Conservation (phyloP, 1,140 invertebrate genomes). For the Leptinotarsa undecemlineata region DNA sequence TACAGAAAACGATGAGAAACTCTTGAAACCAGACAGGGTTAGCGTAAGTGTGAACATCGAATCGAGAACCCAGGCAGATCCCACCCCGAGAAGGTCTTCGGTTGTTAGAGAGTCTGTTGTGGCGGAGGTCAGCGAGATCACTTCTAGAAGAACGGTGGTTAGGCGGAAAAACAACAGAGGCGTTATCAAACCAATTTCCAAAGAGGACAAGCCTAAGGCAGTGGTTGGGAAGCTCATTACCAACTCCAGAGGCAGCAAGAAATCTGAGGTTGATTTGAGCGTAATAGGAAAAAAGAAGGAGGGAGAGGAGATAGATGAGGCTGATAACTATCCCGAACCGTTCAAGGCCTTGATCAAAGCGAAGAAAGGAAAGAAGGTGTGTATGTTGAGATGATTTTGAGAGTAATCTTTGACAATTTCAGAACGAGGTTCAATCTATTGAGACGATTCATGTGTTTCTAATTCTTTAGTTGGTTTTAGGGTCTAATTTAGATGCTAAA, state of each 20-base stretch:
- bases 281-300: slow-evolving; percentile 34
- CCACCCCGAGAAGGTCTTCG: slow-evolving; percentile 10
- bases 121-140: slow-evolving; percentile 48
- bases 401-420: too few species aligned
- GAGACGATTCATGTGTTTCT: too few species aligned
- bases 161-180: slow-evolving; percentile 35
- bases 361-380: slow-evolving; percentile 42
- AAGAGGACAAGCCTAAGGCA: slow-evolving; percentile 24
- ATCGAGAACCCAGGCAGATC: slow-evolving; percentile 27
- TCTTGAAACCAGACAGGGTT: slow-evolving; percentile 20
- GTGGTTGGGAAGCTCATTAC: not conserved
- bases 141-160: slow-evolving; percentile 45
- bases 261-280: slow-evolving; percentile 30
- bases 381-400: too few species aligned
- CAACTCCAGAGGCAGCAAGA: slow-evolving; percentile 35
- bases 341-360: slow-evolving; percentile 52
- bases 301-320: slow-evolving; percentile 49
- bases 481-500: too few species aligned
- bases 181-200: slow-evolving; percentile 10
- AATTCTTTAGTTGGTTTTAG: too few species aligned
- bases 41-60: not conserved
- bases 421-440: too few species aligned
- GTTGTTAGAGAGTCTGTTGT: slow-evolving; percentile 39
- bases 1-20: slow-evolving; percentile 39
- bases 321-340: slow-evolving; percentile 52